A percentile compares a stretch with the other conserved stretches of the same genome.
These are phyloP conservation scores for Odocoileus hemionus DNA, from an alignment of 2,113 vertebrate species.

Conservation along the genomic window DNA sequence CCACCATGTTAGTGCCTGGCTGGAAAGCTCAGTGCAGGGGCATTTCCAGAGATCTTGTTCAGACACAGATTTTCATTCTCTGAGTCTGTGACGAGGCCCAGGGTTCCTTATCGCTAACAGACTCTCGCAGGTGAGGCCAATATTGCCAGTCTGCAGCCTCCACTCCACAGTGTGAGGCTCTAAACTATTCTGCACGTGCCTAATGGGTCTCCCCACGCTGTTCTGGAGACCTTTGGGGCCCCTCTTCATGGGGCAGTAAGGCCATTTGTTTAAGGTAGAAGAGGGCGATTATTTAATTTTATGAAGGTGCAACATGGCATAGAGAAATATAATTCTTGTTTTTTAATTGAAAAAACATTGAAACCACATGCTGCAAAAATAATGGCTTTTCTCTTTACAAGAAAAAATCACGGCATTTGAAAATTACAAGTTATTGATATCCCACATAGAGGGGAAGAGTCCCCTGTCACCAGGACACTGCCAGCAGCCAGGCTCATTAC, in stretches of 20 bases:
- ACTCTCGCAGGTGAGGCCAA: neutral
- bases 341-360: neutral
- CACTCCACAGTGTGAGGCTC: neutral
- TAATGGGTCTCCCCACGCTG: rapidly evolving
- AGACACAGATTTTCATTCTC: neutral
- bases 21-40: neutral
- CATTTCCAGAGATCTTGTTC: neutral
- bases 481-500: neutral
- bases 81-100: neutral
- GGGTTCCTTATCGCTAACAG: neutral
- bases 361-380: neutral
- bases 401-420: neutral
- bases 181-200: too few relatives aligned
- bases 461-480: neutral
- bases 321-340: neutral
- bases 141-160: neutral
- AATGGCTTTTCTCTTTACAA: neutral
- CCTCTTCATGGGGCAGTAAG: neutral
- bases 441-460: neutral
- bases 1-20: neutral
- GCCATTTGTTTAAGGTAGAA: neutral
- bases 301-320: neutral
- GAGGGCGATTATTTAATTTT: neutral
- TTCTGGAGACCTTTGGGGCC: neutral
- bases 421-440: neutral